Evolutionary conservation across 2,113 vertebrate species (phyloP).

Genomic region (Zosterops borbonicus): DNA sequence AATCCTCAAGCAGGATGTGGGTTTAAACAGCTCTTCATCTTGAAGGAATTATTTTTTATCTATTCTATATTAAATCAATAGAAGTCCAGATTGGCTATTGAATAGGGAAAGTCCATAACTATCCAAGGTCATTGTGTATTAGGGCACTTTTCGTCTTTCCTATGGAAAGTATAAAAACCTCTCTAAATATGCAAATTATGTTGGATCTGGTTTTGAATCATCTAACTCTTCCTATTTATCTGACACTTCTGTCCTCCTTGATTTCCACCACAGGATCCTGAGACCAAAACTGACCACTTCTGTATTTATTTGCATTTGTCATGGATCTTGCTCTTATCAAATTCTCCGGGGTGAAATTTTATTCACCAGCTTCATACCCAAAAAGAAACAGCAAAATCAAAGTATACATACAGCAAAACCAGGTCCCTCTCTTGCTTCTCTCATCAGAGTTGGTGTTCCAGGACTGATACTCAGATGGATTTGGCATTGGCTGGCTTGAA

Average conservation of each 20-base stretch:
- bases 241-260: neutral
- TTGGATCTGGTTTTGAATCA: neutral
- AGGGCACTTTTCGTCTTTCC: neutral
- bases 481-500: neutral
- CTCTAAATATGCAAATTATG: neutral
- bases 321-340: neutral
- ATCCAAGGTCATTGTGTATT: neutral
- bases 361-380: neutral
- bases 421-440: neutral
- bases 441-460: neutral
- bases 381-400: neutral
- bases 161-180: neutral
- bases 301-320: neutral
- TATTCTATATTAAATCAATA: neutral
- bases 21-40: neutral
- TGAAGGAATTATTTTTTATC: neutral
- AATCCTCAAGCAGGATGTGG: neutral
- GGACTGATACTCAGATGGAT: neutral
- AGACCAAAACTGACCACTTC: neutral
- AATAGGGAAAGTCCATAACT: neutral
- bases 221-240: neutral
- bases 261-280: neutral
- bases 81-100: neutral
- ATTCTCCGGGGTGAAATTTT: neutral
- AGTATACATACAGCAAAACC: accelerated